These are phyloP conservation scores for Rhynchonycteris naso DNA, from an alignment of 2,797 vertebrate species.

Conservation along the genomic window DNA sequence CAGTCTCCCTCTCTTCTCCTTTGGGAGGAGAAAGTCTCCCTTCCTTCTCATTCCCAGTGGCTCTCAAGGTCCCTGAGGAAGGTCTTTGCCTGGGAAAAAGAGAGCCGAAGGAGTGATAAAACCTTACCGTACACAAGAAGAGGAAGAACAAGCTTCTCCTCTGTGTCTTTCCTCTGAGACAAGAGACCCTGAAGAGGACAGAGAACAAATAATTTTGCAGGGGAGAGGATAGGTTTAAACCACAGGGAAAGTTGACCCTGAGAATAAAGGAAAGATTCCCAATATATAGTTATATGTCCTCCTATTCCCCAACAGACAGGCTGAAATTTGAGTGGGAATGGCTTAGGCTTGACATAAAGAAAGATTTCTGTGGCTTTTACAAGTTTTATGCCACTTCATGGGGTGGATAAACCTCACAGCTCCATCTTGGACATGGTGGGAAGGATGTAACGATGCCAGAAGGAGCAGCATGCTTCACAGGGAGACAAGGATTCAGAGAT, in stretches of 20 bases:
- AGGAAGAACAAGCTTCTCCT: background rate
- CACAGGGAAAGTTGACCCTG: background rate
- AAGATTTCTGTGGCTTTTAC: background rate
- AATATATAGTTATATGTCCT: background rate
- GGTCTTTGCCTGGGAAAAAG: background rate
- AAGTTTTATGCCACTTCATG: background rate
- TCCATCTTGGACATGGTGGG: background rate
- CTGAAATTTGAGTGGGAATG: background rate
- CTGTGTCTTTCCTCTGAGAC: background rate
- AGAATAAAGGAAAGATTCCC: background rate
- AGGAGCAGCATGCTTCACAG: background rate
- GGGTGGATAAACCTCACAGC: background rate
- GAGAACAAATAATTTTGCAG: background rate
- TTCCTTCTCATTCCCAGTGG: background rate
- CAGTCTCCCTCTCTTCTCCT: background rate
- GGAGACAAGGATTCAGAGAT: background rate
- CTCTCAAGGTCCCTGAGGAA: background rate
- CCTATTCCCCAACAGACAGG: background rate
- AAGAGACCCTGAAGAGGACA: background rate
- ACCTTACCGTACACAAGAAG: background rate
- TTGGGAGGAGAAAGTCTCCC: background rate
- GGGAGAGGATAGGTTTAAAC: background rate
- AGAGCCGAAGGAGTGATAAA: background rate
- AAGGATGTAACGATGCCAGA: accelerated
- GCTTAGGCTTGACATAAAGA: background rate